Conservation (phyloP, 2,888 invertebrate species). For the Ormyrus pomaceus region DNA sequence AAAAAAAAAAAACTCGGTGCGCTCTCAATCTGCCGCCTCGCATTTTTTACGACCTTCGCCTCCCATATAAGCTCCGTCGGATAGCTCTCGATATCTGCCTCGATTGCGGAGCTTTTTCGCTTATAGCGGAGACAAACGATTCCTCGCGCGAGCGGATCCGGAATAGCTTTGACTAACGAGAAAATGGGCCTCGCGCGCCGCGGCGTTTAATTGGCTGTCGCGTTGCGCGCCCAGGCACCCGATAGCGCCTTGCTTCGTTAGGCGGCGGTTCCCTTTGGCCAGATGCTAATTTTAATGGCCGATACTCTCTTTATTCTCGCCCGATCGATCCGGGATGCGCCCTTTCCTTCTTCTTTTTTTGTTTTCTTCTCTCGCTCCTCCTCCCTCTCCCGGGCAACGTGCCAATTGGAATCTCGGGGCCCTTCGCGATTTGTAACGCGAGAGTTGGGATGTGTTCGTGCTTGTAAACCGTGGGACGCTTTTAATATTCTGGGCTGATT, state of each 20-base stretch:
- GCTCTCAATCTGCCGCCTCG: too few species aligned
- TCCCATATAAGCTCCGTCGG: too few species aligned
- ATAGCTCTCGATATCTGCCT: neutral
- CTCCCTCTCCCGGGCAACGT: neutral
- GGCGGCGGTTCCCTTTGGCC: neutral
- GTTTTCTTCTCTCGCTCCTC: neutral
- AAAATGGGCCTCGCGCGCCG: neutral
- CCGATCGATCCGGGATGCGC: too few species aligned
- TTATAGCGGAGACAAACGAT: constrained; percentile 20
- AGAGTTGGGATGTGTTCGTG: too few species aligned
- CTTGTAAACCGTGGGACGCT: too few species aligned
- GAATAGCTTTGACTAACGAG: constrained; percentile 20
- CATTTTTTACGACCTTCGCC: too few species aligned
- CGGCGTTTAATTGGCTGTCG: constrained; percentile 33
- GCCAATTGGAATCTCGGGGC: too few species aligned
- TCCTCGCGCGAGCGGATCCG: neutral
- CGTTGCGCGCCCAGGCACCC: neutral
- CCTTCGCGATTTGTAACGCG: too few species aligned
- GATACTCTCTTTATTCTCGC: neutral
- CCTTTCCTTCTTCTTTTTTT: neutral
- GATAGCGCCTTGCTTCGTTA: constrained; percentile 30
- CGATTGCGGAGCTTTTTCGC: neutral
- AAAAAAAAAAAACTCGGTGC: too few species aligned
- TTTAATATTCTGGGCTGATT: too few species aligned
- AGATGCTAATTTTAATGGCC: constrained; percentile 35